These are phyloP conservation scores for Melanerpes aurifrons DNA, from an alignment of 2,113 vertebrate species.

Conservation along the genomic window DNA sequence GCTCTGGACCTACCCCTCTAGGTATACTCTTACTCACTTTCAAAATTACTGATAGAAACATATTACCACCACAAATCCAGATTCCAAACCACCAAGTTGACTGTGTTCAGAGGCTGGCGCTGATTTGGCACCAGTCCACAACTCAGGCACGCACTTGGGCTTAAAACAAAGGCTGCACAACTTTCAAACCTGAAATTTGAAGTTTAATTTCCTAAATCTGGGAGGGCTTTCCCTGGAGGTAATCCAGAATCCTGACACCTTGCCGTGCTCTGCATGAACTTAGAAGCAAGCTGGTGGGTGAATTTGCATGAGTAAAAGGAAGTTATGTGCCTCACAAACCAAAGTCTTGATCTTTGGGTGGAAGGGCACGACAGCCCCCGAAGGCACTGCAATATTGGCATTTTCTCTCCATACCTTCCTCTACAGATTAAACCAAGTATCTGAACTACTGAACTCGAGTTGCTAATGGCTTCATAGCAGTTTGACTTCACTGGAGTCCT, in stretches of 20 bases:
- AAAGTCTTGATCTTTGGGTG: neutral
- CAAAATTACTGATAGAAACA: neutral
- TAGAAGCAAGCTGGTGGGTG: neutral
- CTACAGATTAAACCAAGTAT: neutral
- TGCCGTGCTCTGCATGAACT: neutral
- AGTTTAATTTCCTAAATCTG: neutral
- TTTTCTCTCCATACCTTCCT: neutral
- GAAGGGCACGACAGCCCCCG: neutral
- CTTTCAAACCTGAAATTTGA: neutral
- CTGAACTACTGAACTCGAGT: neutral
- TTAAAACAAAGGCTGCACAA: neutral
- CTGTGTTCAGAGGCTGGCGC: neutral
- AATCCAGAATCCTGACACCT: accelerated
- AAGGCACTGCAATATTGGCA: neutral
- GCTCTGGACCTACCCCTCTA: neutral
- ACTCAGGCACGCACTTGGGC: neutral
- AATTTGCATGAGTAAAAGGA: neutral
- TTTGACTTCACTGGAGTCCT: neutral
- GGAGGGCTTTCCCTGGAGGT: neutral
- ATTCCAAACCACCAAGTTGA: neutral
- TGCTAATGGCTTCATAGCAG: neutral
- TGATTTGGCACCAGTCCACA: neutral
- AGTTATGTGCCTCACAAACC: neutral
- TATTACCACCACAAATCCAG: neutral
- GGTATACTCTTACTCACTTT: neutral